phyloP scores from a whole-genome alignment of 1,140 invertebrate genomes.

The Oryzaephilus surinamensis region DNA sequence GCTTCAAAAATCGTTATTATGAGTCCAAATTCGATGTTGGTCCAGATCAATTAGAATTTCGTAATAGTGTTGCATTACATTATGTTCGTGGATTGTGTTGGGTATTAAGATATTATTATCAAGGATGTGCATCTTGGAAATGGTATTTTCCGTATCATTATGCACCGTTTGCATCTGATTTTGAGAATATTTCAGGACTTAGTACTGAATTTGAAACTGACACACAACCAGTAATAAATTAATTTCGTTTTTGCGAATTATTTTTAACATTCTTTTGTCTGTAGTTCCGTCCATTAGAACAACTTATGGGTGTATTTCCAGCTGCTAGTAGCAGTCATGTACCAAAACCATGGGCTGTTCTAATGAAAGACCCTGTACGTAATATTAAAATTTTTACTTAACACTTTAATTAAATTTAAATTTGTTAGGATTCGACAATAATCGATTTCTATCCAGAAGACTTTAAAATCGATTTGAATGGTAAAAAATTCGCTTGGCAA shows the following conservation, averaged over 20 bases:
- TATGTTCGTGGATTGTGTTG: constrained; percentile 95
- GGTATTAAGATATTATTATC: constrained; percentile 98
- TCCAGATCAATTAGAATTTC: constrained; percentile 71
- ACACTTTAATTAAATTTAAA: constrained; percentile 5
- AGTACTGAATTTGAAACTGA: constrained; percentile 80
- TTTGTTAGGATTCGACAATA: constrained; percentile 72
- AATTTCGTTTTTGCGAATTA: background rate
- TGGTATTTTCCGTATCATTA: constrained; percentile 99
- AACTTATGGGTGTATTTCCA: constrained; percentile 98
- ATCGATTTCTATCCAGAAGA: constrained; percentile 99
- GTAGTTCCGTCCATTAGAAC: constrained; percentile 92
- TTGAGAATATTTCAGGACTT: constrained; percentile 80
- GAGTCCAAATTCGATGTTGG: constrained; percentile 92
- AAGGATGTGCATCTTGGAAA: constrained; percentile 98
- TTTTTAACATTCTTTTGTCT: constrained; percentile 26
- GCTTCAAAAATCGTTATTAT: constrained; percentile 97
- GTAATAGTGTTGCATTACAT: constrained; percentile 73
- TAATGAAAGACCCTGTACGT: constrained; percentile 88
- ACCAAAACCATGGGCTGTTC: constrained; percentile 82
- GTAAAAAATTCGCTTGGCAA: constrained; percentile 99
- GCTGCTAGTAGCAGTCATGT: constrained; percentile 91
- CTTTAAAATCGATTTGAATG: constrained; percentile 98
- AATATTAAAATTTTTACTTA: constrained; percentile 1
- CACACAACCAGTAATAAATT: constrained; percentile 67
- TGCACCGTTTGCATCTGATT: constrained; percentile 99